Base-by-base conservation (phyloP, 2,797 vertebrate genomes). In the Morus bassanus region DNA sequence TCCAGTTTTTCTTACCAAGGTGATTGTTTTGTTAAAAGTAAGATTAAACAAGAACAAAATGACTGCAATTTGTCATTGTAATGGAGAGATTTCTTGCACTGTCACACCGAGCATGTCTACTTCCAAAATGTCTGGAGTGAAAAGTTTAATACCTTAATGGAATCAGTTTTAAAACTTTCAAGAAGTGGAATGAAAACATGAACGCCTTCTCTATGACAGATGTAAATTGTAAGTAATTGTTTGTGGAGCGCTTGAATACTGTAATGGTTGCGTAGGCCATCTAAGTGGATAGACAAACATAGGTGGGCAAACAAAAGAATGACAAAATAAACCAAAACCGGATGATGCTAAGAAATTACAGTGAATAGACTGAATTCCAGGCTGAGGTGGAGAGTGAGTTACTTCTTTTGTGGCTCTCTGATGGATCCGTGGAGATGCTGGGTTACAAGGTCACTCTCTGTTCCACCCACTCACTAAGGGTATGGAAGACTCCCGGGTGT, bases 21-120 rank as follows among this genome's bases (percentile, higher is more conserved):
- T 48, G 73, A 87, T 87, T 95, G 78, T 95, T 97, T 96, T 86
- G 51, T 69, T 93, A 94, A 82, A 95, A 79, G 53, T 85, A 82
- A 89, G 85, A 95, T 85, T 83, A 78, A 88, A 68, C 4, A 8
- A 93, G 88, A 85, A 75, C 35, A 69, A 91, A 95, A 72, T 86
- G 35, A 72, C 45, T 77, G 74, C 79, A 74, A 56, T 95, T 95
- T 95, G 88, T 95, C 91, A 80, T 77, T 37, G 45, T 81, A 93
- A 90, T 13, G 16, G 74, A 67, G 88, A 73, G 46, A 77, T 76
- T 86, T 86, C 61, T 91, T 77, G n/a, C 39, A 18, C 25, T 80
- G 70, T 82, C 70, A 59, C 53, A 82, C n/a, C 3, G 7, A 85
- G 33, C 2, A 1, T 61, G 70, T 87, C 88, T 79, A 33, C 73